Percentiles rank a stretch among this genome's conserved stretches.
These are phyloP conservation scores for Philonicus albiceps DNA, from an alignment of 2,888 invertebrate species.

Conservation along the genomic window DNA sequence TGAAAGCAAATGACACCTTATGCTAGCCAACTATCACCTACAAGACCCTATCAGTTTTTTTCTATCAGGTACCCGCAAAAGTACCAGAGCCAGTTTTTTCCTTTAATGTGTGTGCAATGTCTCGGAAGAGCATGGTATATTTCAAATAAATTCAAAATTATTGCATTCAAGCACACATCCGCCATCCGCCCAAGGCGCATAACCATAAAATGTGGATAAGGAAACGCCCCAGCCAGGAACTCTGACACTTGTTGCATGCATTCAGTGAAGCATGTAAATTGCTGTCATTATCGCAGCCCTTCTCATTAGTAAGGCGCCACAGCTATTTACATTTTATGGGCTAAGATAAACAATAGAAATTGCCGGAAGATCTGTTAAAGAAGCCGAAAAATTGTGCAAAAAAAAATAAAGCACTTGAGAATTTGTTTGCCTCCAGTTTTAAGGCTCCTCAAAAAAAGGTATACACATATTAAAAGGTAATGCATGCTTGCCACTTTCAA, in stretches of 20 bases:
- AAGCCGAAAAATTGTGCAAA: conserved; percentile 15
- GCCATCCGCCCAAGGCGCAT: conserved; percentile 18
- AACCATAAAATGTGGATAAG: neutral
- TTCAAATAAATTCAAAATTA: neutral
- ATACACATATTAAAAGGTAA: neutral
- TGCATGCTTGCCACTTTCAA: neutral
- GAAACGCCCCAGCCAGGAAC: neutral
- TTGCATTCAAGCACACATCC: conserved; percentile 21
- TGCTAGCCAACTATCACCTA: neutral
- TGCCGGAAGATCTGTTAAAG: conserved; percentile 24
- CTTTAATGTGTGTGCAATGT: neutral
- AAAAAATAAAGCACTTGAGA: conserved; percentile 30
- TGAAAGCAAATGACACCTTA: neutral
- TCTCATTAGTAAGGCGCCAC: conserved; percentile 47
- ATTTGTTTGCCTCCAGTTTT: neutral
- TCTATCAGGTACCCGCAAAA: neutral
- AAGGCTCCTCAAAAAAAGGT: neutral
- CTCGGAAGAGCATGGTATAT: neutral
- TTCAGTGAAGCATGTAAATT: conserved; percentile 37
- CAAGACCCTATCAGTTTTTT: neutral
- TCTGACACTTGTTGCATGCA: conserved; percentile 7
- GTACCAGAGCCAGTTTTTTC: neutral
- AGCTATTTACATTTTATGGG: conserved; percentile 46
- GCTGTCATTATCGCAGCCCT: conserved; percentile 2
- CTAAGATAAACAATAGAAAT: conserved; percentile 30